Evolutionary conservation across 35 echinoderm and acorn worm genomes (phyloP).

Genomic region (Heliocidaris erythrogramma): DNA sequence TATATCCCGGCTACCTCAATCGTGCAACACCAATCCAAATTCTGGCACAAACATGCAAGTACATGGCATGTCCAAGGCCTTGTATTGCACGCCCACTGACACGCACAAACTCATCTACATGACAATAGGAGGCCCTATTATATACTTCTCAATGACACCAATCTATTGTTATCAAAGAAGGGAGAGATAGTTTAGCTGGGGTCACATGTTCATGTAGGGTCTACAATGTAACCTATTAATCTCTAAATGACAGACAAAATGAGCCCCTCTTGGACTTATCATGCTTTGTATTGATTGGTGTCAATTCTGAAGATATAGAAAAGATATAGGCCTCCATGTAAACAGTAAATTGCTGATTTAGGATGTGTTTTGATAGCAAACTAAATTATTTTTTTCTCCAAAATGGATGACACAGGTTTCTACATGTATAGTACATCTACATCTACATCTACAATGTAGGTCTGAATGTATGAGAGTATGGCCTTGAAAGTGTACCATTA

Average conservation of each 20-base stretch:
- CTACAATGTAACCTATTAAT: background rate
- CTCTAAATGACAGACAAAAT: background rate
- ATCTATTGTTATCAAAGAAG: background rate
- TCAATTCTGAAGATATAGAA: background rate
- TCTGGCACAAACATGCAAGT: background rate
- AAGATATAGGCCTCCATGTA: background rate
- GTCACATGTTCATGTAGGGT: background rate
- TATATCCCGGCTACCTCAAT: background rate
- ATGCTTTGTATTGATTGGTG: background rate
- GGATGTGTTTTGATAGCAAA: background rate
- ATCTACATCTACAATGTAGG: too few species aligned
- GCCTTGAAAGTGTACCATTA: too few species aligned
- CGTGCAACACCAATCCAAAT: background rate
- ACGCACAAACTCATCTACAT: background rate
- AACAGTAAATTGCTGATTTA: background rate
- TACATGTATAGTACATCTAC: too few species aligned
- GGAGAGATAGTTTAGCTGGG: background rate
- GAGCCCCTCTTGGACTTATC: background rate
- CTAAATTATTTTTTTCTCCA: background rate
- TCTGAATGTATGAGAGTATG: too few species aligned
- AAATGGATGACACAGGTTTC: background rate
- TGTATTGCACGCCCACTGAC: background rate
- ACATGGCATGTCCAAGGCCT: background rate
- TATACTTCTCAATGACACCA: conserved; percentile 4
- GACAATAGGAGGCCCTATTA: background rate